These are phyloP conservation scores for Nesoenas mayeri DNA, from an alignment of 2,113 vertebrate species.

Conservation along the genomic window DNA sequence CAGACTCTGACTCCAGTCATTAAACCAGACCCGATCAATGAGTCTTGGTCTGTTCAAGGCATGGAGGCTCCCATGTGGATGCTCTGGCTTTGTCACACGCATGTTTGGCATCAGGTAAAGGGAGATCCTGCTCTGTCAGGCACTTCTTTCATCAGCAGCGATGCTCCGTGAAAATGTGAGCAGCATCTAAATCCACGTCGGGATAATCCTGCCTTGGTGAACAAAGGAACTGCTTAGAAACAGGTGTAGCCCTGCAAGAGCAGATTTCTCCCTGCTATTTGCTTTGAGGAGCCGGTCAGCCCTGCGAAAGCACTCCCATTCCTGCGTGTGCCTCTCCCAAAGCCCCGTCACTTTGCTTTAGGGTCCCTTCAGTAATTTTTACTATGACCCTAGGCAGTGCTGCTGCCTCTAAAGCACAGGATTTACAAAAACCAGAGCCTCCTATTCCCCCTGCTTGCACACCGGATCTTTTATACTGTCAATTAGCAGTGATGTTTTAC, in stretches of 20 bases:
- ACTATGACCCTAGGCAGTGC: background rate
- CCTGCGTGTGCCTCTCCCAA: accelerated
- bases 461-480: background rate
- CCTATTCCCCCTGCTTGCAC: background rate
- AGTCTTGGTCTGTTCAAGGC: background rate
- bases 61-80: background rate
- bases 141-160: background rate
- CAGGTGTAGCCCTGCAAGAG: slow-evolving; percentile 18
- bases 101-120: accelerated
- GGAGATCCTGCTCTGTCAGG: background rate
- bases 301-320: background rate
- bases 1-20: background rate
- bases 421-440: background rate
- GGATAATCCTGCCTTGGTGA: background rate
- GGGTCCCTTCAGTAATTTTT: background rate
- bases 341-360: background rate
- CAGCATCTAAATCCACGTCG: background rate
- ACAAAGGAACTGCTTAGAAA: slow-evolving; percentile 37
- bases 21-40: background rate
- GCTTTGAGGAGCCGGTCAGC: background rate
- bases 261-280: background rate
- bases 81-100: background rate
- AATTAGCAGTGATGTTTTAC: background rate
- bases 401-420: background rate
- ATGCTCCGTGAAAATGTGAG: background rate